Evolutionary conservation across 2,888 invertebrate genomes (phyloP), one percentile per base, ranked within the genome.

Genomic region (Cryptophagus acutangulus): DNA sequence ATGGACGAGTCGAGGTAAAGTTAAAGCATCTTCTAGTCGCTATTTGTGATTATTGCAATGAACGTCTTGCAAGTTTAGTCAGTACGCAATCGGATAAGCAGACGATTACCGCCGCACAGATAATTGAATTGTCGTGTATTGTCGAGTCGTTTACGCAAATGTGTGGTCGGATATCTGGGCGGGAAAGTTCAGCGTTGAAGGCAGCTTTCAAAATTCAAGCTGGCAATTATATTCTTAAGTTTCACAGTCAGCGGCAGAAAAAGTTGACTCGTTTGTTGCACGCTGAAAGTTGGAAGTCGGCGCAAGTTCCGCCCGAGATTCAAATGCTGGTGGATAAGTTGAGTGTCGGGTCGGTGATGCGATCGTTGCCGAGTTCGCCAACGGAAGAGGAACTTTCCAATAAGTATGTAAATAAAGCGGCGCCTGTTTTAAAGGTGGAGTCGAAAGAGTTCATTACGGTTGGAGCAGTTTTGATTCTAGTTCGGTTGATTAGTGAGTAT

Each of bases 1-100:
- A 87, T 54, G 66, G 68, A 37, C 76, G 79, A 43, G 81, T 91
- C 4, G 78, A 77, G 45, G 74, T 74, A 8, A 85, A 84, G 65
- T 70, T 95, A 34, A 77, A 78, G 46, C 87, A 89, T 58, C 76
- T 92, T 63, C 73, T 93, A 33, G 76, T 77, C 26, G 81, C 84
- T n/a, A 79, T 93, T 29, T 91, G 90, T 65, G 89, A 93, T 70
- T 89, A 87, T 64, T 90, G 92, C 54, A 91, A 94, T 67, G 94
- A 96, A 64, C 76, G 93, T 49, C 84, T 92, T 70, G 91, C 91
- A 41, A 88, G 90, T 67, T 76, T 95, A 39, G 80, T 95, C 41
- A 83, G 86, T 33, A 84, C 86, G 3, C 84, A 82, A 68, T 79
- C 81, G 50, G 76, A 82, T 46, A 84, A 82, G 54, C 81, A 80